Evolutionary conservation across 2,113 vertebrate species (phyloP).

Genomic region (Prolemur simus): DNA sequence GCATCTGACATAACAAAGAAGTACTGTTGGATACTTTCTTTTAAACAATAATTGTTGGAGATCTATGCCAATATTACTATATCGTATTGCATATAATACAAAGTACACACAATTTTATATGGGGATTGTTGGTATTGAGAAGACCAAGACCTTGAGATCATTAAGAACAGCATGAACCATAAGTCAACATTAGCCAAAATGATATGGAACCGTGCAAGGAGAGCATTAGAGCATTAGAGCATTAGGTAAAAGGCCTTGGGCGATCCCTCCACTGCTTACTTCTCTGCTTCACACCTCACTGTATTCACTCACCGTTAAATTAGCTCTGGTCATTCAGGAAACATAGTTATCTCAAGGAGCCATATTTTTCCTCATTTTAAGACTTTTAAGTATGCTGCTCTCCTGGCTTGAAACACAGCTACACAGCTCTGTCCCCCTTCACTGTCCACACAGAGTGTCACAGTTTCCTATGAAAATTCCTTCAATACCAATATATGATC

Average conservation of each 20-base stretch:
- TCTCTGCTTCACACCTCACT: not conserved
- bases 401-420: not conserved
- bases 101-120: too few species aligned
- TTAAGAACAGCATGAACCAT: not conserved
- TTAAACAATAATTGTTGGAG: not conserved
- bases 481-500: not conserved
- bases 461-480: not conserved
- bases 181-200: not conserved
- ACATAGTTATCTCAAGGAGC: not conserved
- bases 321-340: not conserved
- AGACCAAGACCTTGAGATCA: not conserved
- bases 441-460: not conserved
- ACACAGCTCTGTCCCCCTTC: not conserved
- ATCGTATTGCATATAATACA: not conserved
- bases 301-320: not conserved
- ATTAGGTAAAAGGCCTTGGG: not conserved
- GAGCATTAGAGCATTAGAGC: not conserved
- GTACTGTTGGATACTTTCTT: not conserved
- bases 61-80: not conserved
- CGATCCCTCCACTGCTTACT: not conserved
- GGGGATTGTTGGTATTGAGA: not conserved
- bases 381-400: not conserved
- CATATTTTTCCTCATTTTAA: not conserved
- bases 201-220: accelerated
- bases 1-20: not conserved